Evolutionary conservation across 2,888 invertebrate species (phyloP).

Genomic region (Drosophila subquinaria): DNA sequence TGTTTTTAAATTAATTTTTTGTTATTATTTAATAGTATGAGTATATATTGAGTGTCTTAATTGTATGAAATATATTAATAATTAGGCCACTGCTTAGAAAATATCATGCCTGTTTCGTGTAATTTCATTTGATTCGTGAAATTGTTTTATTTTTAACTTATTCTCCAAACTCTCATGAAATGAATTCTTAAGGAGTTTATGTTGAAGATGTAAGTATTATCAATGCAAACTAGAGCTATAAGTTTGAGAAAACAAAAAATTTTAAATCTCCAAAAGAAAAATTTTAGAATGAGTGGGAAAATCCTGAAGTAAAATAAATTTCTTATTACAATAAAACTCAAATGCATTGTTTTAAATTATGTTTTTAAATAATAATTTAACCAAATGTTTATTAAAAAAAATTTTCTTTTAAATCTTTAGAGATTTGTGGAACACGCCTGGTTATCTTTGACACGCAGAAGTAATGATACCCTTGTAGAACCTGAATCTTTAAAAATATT

Average conservation of each 20-base stretch:
- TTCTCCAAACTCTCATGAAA: slow-evolving; percentile 4
- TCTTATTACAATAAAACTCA: too few species aligned
- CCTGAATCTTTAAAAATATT: too few species aligned
- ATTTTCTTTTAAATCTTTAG: too few species aligned
- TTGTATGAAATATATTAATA: slow-evolving; percentile 26
- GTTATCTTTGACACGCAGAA: too few species aligned
- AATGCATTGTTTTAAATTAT: too few species aligned
- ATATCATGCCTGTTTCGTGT: slow-evolving; percentile 12
- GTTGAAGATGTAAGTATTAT: background rate
- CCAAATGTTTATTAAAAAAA: too few species aligned
- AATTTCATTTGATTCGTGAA: slow-evolving; percentile 10
- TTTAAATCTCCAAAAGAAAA: too few species aligned
- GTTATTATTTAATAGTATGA: slow-evolving; percentile 34
- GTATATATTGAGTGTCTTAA: slow-evolving; percentile 32
- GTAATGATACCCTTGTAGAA: too few species aligned
- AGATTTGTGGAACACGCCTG: too few species aligned
- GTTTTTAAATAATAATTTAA: too few species aligned
- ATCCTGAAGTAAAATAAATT: too few species aligned
- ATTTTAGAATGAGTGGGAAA: too few species aligned
- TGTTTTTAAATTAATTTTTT: slow-evolving; percentile 30
- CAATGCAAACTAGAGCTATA: background rate
- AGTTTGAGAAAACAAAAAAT: background rate
- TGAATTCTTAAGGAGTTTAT: background rate
- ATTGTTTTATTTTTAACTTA: slow-evolving; percentile 13
- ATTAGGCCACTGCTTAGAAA: slow-evolving; percentile 36